Conservation (phyloP, 2,797 vertebrate species). For the Xenopus petersii region DNA sequence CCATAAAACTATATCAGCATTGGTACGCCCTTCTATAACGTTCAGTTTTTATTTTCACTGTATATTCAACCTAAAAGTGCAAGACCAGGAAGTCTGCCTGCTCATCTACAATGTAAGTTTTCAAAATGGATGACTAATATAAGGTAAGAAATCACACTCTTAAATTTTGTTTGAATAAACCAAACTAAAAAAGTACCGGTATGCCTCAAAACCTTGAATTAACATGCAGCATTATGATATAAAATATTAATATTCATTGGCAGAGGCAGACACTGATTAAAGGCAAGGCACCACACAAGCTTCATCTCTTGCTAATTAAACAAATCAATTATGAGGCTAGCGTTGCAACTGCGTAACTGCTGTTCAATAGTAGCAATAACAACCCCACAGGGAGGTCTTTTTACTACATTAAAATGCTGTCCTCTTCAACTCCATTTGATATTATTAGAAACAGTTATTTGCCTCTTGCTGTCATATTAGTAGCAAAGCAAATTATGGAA, state of each 20-base stretch:
- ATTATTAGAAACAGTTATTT: slow-evolving; percentile 98
- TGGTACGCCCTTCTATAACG: no score
- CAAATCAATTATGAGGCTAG: slow-evolving; percentile 98
- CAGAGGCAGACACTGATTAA: slow-evolving; percentile 71
- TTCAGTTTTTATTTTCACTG: no score
- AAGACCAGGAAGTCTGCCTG: no score
- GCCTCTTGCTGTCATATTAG: slow-evolving; percentile 95
- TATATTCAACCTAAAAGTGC: no score
- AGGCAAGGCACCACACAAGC: slow-evolving; percentile 80
- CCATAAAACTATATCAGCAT: no score
- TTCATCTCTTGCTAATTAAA: slow-evolving; percentile 98
- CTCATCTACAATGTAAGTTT: no score
- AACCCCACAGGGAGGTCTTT: slow-evolving; percentile 87
- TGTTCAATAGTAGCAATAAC: slow-evolving; percentile 89
- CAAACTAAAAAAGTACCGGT: slow-evolving; percentile 11
- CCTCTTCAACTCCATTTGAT: slow-evolving; percentile 92
- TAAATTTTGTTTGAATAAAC: slow-evolving; percentile 1
- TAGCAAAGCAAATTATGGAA: slow-evolving; percentile 93
- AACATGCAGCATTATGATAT: slow-evolving; percentile 63
- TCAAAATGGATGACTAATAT: background rate
- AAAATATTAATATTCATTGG: slow-evolving; percentile 65
- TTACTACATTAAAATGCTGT: slow-evolving; percentile 89
- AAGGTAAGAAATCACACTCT: slow-evolving; percentile 2
- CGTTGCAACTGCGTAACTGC: slow-evolving; percentile 93
- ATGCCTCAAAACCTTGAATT: background rate